phyloP scores from a whole-genome alignment of 2,113 vertebrate genomes.

The Hirundichthys speculiger region DNA sequence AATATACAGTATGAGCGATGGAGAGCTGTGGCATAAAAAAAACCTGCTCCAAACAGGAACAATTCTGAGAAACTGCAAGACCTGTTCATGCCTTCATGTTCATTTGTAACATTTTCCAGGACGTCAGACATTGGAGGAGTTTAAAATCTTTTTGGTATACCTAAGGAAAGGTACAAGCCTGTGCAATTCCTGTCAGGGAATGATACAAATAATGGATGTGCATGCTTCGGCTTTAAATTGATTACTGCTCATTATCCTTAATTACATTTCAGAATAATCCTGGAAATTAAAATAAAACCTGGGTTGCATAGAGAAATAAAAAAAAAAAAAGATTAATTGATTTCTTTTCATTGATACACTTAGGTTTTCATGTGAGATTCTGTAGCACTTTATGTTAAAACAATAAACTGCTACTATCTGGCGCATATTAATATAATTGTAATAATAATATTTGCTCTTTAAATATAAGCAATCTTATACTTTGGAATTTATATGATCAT shows the following conservation, averaged over 20 bases:
- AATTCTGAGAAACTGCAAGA: neutral
- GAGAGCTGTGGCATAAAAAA: constrained; percentile 19
- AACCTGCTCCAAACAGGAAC: constrained; percentile 10
- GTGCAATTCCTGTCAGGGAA: constrained; percentile 45
- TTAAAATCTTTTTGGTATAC: constrained; percentile 12
- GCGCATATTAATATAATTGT: too few species aligned
- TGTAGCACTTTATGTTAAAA: too few species aligned
- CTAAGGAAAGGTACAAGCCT: constrained; percentile 15
- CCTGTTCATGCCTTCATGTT: neutral
- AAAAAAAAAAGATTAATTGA: too few species aligned
- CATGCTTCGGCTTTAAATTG: constrained; percentile 66
- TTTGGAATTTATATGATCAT: too few species aligned
- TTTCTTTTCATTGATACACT: too few species aligned
- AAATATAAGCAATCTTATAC: too few species aligned
- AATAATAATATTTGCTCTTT: too few species aligned
- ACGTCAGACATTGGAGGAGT: too few species aligned
- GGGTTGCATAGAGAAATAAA: neutral
- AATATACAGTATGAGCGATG: constrained; percentile 36
- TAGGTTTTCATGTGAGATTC: too few species aligned
- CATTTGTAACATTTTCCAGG: neutral
- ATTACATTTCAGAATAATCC: constrained; percentile 61
- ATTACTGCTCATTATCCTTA: constrained; percentile 75
- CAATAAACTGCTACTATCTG: too few species aligned
- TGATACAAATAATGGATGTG: constrained; percentile 7
- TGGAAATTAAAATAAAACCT: constrained; percentile 40